These are phyloP conservation scores for Sinocyclocheilus anshuiensis DNA, from an alignment of 2,113 vertebrate species.

Conservation along the genomic window DNA sequence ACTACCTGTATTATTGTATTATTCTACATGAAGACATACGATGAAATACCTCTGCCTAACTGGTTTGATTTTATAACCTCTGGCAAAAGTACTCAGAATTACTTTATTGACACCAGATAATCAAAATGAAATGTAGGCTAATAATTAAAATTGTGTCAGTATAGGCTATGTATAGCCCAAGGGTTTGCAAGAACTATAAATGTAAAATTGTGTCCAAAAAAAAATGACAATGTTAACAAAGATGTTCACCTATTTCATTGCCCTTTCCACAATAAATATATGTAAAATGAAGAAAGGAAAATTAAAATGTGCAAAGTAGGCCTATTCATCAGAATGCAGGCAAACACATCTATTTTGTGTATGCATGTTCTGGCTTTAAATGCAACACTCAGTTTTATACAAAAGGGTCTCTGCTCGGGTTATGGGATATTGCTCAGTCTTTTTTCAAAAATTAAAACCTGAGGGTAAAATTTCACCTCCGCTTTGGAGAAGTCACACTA, in stretches of 20 bases:
- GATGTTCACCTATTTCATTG: background rate
- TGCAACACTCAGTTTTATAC: background rate
- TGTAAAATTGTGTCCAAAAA: background rate
- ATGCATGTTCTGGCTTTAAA: background rate
- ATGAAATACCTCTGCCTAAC: background rate
- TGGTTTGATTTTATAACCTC: background rate
- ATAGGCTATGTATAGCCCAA: background rate
- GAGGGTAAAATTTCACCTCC: background rate
- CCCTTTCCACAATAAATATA: background rate
- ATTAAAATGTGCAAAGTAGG: background rate
- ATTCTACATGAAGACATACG: background rate
- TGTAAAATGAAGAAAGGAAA: background rate
- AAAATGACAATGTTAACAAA: background rate
- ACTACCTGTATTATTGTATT: background rate
- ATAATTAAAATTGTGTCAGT: background rate
- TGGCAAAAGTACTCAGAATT: background rate
- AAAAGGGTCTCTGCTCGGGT: background rate
- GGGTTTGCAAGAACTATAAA: background rate
- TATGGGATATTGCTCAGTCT: background rate
- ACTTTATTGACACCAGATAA: background rate
- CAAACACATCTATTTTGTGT: background rate
- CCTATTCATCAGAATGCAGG: background rate
- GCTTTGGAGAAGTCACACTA: background rate
- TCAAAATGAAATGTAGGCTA: background rate
- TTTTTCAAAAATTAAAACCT: background rate